phyloP scores from a whole-genome alignment of 2,888 invertebrate species.

The Diplolepis rosae region DNA sequence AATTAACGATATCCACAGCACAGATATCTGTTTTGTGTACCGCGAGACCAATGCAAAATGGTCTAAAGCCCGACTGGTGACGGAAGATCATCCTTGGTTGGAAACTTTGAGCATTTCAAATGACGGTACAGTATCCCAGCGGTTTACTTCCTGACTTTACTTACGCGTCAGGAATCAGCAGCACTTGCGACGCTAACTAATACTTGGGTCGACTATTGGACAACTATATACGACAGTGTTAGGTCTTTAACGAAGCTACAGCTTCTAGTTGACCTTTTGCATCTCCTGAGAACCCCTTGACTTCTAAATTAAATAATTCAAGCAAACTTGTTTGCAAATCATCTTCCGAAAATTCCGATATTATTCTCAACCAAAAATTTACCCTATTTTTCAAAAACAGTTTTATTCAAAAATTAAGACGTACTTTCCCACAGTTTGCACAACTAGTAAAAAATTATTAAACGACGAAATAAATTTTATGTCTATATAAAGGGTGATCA shows the following conservation, averaged over 20 bases:
- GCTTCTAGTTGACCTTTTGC: not conserved
- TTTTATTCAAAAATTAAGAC: too few relatives aligned
- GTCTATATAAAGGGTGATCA: too few relatives aligned
- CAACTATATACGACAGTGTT: not conserved
- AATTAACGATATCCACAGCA: constrained; percentile 10
- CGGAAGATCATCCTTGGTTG: constrained; percentile 30
- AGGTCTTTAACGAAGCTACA: not conserved
- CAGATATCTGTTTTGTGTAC: constrained; percentile 22
- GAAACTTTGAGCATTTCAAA: constrained; percentile 35
- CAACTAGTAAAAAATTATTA: too few relatives aligned
- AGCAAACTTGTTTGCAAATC: too few relatives aligned
- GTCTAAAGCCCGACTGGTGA: constrained; percentile 28
- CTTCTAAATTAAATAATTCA: not conserved
- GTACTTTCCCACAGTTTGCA: too few relatives aligned
- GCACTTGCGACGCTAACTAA: not conserved
- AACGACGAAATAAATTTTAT: too few relatives aligned
- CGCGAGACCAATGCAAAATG: constrained; percentile 32
- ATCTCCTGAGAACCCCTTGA: not conserved
- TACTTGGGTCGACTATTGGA: not conserved
- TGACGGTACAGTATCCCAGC: constrained; percentile 4
- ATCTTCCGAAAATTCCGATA: too few relatives aligned
- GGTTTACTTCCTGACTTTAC: constrained; percentile 18
- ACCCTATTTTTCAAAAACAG: too few relatives aligned
- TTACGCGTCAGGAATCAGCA: constrained; percentile 10
- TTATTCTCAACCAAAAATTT: too few relatives aligned